A percentile compares a stretch with the other conserved stretches of the same genome.
These are phyloP conservation scores for Xenopus tropicalis DNA, from an alignment of 2,113 vertebrate species.

Conservation along the genomic window DNA sequence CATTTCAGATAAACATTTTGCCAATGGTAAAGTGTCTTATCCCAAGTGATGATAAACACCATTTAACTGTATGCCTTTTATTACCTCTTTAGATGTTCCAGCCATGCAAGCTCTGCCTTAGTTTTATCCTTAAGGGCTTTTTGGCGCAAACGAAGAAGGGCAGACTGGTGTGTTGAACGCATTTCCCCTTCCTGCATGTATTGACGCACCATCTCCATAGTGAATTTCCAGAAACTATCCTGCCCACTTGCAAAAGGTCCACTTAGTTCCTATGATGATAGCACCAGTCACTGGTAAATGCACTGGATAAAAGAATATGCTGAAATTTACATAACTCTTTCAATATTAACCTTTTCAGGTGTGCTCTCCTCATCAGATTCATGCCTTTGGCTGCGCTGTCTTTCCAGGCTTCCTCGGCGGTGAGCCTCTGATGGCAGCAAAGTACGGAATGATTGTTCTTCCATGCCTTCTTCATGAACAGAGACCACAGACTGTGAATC, in stretches of 20 bases:
- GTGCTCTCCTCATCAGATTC: slow-evolving; percentile 85
- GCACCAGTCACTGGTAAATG: slow-evolving; percentile 6
- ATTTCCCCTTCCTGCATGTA: slow-evolving; percentile 97
- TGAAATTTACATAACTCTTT: too few species aligned
- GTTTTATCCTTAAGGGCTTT: slow-evolving; percentile 96
- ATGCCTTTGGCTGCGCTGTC: slow-evolving; percentile 71
- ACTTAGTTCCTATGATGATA: slow-evolving; percentile 68
- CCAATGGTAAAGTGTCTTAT: too few species aligned
- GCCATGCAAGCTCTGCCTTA: slow-evolving; percentile 89
- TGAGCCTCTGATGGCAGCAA: slow-evolving; percentile 91
- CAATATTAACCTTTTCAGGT: slow-evolving; percentile 55
- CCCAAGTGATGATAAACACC: too few species aligned
- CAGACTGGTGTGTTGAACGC: slow-evolving; percentile 89
- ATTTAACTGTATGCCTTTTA: slow-evolving; percentile 42
- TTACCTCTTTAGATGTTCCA: slow-evolving; percentile 91
- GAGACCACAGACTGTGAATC: slow-evolving; percentile 21
- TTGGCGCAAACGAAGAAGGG: slow-evolving; percentile 85
- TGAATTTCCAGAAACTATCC: slow-evolving; percentile 93
- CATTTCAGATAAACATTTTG: too few species aligned
- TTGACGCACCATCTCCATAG: slow-evolving; percentile 96
- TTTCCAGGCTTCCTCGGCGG: slow-evolving; percentile 84
- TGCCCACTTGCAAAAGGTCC: slow-evolving; percentile 87
- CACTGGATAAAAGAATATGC: too few species aligned
- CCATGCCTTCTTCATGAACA: slow-evolving; percentile 91
- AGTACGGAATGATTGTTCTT: slow-evolving; percentile 90